Evolutionary conservation across 37 sponge, comb jelly and placozoan species (phyloP), one percentile per base, ranked within the genome.

Genomic region (Spongilla lacustris): DNA sequence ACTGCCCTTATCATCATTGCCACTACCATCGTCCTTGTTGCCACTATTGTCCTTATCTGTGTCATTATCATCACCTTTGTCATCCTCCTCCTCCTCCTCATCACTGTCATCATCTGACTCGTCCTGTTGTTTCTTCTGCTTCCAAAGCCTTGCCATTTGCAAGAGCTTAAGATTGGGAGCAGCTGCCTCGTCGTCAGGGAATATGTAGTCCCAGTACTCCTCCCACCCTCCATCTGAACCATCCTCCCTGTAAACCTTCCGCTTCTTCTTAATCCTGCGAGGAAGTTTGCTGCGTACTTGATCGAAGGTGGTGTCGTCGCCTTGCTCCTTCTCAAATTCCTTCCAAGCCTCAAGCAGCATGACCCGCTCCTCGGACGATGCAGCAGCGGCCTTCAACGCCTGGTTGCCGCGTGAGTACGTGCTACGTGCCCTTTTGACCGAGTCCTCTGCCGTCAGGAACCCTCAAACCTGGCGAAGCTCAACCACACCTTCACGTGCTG

Each of bases 401-500:
- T 85, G 75, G 50, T 91, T 83, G 0, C 91, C 99, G 24, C 88
- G 66, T 14, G 83, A 69, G 82, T 80, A 98, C 2, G 96, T 89
- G 21, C 36, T 67, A 24, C 96, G 83, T 1, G 87, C 74, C 73
- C 73, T 74, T 4, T 14, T 35, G 13, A 31, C 35, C 1, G 34
- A 69, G 21, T 88, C 83, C 11, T 87, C 81, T 2, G 41, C 31
- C 19, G 82, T 86, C 29, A 82, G 27, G 21, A 85, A 2, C 87
- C 84, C 66, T 98, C 99, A 93, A 97, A 98, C 73, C 92, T 91
- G 66, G 96, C 99, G 84, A 68, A 95, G 29, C 94, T 93, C 23
- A 98, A 33, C 99, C 99, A 98, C n/a, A 98, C 98, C 83, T 96
- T 98, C 30, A 96, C 91, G 78, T 98, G 99, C 73, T 95, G 96